phyloP scores from a whole-genome alignment of 1,140 invertebrate genomes.

The Sweltsa coloradensis region DNA sequence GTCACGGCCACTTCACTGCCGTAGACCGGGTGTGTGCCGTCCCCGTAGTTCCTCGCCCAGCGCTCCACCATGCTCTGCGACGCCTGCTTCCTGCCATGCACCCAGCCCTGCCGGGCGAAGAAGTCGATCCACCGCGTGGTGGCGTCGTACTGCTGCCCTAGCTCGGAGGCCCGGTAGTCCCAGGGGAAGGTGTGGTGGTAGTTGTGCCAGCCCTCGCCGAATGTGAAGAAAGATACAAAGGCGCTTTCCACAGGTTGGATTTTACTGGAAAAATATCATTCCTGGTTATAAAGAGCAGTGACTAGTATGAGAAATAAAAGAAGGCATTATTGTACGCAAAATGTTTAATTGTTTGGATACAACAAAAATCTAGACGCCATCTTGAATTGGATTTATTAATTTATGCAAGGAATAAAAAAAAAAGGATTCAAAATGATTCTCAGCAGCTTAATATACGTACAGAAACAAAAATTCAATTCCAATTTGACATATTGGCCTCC shows the following conservation, averaged over 20 bases:
- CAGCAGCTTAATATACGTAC: no score
- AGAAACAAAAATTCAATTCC: no score
- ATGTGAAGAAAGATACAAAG: constrained; percentile 29
- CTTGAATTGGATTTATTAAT: constrained; percentile 2
- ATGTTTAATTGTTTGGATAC: no score
- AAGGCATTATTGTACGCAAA: no score
- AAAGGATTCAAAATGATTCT: no score
- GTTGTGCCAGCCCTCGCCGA: constrained; percentile 45
- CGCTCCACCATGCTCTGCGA: constrained; percentile 23
- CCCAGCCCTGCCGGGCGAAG: constrained; percentile 6
- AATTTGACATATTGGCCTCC: no score
- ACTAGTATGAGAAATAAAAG: constrained; percentile 37
- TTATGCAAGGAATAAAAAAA: no score
- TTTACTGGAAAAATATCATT: neutral
- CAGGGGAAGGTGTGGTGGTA: constrained; percentile 48
- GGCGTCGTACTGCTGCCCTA: neutral
- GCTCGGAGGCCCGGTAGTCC: constrained; percentile 38
- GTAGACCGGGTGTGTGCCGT: no score
- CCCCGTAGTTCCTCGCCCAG: constrained; percentile 27
- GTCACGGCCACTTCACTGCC: no score
- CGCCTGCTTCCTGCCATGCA: constrained; percentile 27
- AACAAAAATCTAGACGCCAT: no score
- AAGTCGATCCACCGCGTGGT: constrained; percentile 10
- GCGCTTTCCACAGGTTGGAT: constrained; percentile 32
- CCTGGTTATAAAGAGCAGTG: constrained; percentile 44